Conservation (phyloP, 1,140 invertebrate genomes). For the Cherax destructor region DNA sequence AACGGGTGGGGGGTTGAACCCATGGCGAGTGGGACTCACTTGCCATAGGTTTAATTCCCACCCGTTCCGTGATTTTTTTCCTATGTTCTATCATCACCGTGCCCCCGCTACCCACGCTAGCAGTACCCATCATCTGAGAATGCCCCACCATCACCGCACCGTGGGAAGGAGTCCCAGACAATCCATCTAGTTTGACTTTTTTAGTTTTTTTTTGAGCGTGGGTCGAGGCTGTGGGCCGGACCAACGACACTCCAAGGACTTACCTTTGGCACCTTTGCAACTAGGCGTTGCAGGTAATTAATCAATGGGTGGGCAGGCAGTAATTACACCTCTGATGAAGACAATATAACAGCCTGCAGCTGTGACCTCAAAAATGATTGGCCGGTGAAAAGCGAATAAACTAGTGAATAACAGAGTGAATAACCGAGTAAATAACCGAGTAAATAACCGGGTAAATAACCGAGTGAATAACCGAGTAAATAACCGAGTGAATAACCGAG, state of each 20-base stretch:
- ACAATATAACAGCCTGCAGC: neutral
- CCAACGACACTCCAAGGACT: neutral
- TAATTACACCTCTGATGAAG: slow-evolving; percentile 8
- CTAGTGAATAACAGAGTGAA: too few relatives aligned
- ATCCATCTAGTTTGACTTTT: neutral
- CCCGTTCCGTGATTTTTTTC: too few relatives aligned
- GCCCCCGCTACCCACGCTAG: too few relatives aligned
- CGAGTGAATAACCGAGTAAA: too few relatives aligned
- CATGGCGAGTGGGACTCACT: too few relatives aligned
- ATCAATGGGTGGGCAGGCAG: neutral
- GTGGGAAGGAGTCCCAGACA: neutral
- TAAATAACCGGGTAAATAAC: neutral
- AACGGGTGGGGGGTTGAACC: too few relatives aligned
- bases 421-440: too few relatives aligned
- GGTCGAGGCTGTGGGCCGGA: neutral
- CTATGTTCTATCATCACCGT: too few relatives aligned
- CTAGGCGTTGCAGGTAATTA: neutral
- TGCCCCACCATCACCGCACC: neutral
- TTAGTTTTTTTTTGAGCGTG: neutral
- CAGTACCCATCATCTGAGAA: too few relatives aligned
- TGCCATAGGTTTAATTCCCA: too few relatives aligned
- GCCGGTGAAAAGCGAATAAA: neutral
- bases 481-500: neutral
- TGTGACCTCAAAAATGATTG: slow-evolving; percentile 2
- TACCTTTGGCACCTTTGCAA: neutral